Percentiles rank a stretch among this genome's conserved stretches.
Evolutionary conservation across 2,797 vertebrate genomes (phyloP).

Genomic region (Clarias fuscus): DNA sequence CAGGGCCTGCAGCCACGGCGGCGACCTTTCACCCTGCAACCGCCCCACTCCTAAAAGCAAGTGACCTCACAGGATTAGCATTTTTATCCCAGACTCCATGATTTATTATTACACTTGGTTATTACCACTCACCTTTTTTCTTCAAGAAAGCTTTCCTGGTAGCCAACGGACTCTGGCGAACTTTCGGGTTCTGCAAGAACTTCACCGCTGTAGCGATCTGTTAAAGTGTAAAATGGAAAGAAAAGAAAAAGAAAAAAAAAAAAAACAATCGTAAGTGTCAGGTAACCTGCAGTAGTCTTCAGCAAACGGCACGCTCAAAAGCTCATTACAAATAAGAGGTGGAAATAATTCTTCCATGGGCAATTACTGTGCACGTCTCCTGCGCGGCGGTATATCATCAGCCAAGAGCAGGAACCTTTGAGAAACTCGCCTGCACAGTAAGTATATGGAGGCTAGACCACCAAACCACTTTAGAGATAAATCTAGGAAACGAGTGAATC

Average conservation of each 20-base stretch:
- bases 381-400: constrained; percentile 49
- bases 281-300: constrained; percentile 39
- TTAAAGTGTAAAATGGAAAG: not conserved
- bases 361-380: constrained; percentile 51
- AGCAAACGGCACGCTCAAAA: constrained; percentile 40
- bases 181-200: constrained; percentile 94
- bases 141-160: constrained; percentile 92
- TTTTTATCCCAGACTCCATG: constrained; percentile 28
- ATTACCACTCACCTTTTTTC: constrained; percentile 89
- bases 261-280: constrained; percentile 21
- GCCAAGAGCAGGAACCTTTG: constrained; percentile 63
- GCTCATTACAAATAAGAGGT: constrained; percentile 40
- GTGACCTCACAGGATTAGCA: constrained; percentile 54
- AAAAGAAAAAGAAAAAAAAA: constrained; percentile 52
- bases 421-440: constrained; percentile 63
- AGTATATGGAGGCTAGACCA: constrained; percentile 69
- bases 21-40: constrained; percentile 66
- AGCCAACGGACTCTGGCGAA: constrained; percentile 88
- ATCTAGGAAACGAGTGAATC: constrained; percentile 82
- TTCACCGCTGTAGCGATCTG: constrained; percentile 95
- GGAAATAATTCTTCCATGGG: constrained; percentile 43
- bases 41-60: constrained; percentile 46
- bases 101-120: not conserved
- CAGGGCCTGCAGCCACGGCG: constrained; percentile 65
- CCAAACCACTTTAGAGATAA: constrained; percentile 82